These are phyloP conservation scores for Tyrannus savana DNA, from an alignment of 2,113 vertebrate genomes.

Conservation along the genomic window DNA sequence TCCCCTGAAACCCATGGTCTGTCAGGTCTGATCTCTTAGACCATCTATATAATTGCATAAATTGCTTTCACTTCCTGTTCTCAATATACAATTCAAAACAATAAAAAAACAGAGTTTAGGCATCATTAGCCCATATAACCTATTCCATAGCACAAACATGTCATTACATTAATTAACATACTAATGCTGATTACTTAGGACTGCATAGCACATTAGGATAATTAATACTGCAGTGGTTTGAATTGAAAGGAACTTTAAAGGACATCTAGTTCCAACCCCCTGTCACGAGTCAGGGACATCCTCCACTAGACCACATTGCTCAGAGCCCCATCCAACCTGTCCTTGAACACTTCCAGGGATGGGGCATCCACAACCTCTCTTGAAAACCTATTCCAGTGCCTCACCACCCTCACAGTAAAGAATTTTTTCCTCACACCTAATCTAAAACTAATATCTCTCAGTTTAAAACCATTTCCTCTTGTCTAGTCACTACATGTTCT, in stretches of 20 bases:
- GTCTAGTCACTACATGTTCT: not conserved
- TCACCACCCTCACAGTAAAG: not conserved
- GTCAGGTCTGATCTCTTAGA: constrained; percentile 5
- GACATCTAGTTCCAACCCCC: not conserved
- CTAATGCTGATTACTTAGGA: not conserved
- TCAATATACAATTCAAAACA: not conserved
- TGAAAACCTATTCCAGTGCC: not conserved
- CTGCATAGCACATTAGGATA: not conserved
- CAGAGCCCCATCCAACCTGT: not conserved
- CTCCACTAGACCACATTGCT: not conserved
- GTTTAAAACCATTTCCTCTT: not conserved
- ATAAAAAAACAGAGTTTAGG: not conserved
- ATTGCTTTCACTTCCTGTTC: constrained; percentile 47
- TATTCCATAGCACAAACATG: not conserved
- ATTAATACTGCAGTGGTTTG: not conserved
- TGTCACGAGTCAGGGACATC: not conserved
- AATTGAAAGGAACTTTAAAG: not conserved
- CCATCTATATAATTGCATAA: constrained; percentile 41
- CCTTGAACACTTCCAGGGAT: not conserved
- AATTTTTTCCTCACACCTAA: not conserved
- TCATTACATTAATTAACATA: constrained; percentile 4
- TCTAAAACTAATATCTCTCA: not conserved
- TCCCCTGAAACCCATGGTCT: not conserved
- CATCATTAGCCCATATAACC: not conserved
- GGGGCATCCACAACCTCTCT: not conserved